Percentiles rank a stretch among this genome's conserved stretches.
Conservation (phyloP, 2,888 invertebrate species). For the Entomobrya proxima region DNA sequence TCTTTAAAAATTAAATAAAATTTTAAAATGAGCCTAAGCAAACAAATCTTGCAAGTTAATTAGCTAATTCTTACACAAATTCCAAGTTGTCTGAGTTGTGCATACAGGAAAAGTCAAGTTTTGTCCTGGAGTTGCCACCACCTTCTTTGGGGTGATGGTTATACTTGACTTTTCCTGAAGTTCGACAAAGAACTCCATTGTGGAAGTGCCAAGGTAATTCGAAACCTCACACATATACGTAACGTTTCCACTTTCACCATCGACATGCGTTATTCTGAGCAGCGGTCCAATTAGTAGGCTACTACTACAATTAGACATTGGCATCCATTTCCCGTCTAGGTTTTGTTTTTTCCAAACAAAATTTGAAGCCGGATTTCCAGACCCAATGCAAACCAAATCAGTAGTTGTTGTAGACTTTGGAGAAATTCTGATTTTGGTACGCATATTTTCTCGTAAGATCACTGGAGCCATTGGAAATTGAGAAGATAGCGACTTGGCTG, state of each 20-base stretch:
- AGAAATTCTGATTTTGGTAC: background rate
- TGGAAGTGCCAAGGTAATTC: slow-evolving; percentile 67
- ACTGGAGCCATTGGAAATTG: background rate
- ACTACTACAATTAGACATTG: background rate
- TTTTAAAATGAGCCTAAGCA: background rate
- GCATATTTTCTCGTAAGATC: background rate
- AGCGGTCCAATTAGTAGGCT: slow-evolving; percentile 65
- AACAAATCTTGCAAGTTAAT: background rate
- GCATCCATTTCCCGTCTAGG: background rate
- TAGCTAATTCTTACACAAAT: slow-evolving; percentile 1
- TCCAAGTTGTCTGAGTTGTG: background rate
- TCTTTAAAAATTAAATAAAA: no score
- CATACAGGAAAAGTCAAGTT: slow-evolving; percentile 70
- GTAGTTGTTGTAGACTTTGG: no score
- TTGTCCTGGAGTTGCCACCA: slow-evolving; percentile 64
- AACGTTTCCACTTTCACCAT: slow-evolving; percentile 64
- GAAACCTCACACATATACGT: slow-evolving; percentile 70
- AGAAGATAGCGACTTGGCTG: slow-evolving; percentile 17
- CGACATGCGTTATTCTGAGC: slow-evolving; percentile 58
- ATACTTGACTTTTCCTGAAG: background rate
- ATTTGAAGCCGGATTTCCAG: background rate
- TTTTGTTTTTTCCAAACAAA: slow-evolving; percentile 65
- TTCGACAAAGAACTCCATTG: slow-evolving; percentile 57
- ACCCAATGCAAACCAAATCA: background rate
- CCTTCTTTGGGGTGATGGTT: slow-evolving; percentile 54